Evolutionary conservation across 1,140 invertebrate species (phyloP).

Genomic region (Odontomachus brunneus): DNA sequence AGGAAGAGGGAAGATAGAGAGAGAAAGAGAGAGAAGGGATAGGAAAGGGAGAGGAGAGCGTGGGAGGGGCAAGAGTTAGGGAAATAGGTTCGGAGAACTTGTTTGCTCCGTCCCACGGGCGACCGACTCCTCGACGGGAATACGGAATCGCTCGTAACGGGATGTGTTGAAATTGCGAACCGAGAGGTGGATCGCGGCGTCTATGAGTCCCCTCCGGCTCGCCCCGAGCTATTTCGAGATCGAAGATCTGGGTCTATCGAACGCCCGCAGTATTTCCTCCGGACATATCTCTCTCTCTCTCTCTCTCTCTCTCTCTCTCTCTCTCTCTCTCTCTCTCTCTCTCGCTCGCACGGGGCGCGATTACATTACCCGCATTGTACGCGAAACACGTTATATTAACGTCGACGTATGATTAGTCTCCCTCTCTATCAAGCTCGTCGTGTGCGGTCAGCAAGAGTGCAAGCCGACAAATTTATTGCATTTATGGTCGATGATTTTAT

Average conservation of each 20-base stretch:
- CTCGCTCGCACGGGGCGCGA: background rate
- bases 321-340: no score
- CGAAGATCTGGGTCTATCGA: conserved; percentile 19
- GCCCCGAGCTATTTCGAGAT: conserved; percentile 16
- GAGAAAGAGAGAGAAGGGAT: conserved; percentile 80
- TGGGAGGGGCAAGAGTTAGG: conserved; percentile 78
- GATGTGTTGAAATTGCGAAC: conserved; percentile 49
- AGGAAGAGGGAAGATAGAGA: conserved; percentile 74
- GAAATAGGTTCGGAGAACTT: conserved; percentile 85
- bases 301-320: no score
- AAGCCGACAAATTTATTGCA: conserved; percentile 81
- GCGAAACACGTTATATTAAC: background rate
- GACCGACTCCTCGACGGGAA: conserved; percentile 78
- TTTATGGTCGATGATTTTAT: conserved; percentile 80
- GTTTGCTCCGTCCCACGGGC: conserved; percentile 79
- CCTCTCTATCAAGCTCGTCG: conserved; percentile 1
- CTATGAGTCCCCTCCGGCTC: conserved; percentile 14
- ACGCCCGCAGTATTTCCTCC: conserved; percentile 12
- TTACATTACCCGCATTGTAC: conserved; percentile 7
- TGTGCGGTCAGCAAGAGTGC: background rate
- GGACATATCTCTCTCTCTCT: background rate
- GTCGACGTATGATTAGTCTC: background rate
- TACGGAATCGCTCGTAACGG: conserved; percentile 77
- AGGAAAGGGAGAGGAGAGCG: background rate
- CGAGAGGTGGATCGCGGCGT: conserved; percentile 1